These are phyloP conservation scores for Heterodera schachtii DNA, from an alignment of 1,140 invertebrate species.

Conservation along the genomic window DNA sequence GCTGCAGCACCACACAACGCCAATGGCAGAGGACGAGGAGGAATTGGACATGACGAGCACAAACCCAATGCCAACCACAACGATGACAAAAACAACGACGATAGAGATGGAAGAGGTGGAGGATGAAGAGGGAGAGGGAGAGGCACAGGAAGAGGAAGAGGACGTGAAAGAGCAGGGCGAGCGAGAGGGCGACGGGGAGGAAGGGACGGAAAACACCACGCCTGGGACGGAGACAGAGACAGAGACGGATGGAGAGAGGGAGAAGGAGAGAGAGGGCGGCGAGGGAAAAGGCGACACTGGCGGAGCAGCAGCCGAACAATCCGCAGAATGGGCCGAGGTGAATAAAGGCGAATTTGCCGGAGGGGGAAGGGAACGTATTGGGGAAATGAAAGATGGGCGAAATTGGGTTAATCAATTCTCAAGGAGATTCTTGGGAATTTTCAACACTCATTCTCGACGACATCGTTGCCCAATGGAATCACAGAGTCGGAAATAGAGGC, in stretches of 20 bases:
- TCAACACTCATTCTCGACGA: not conserved
- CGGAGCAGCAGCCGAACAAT: not conserved
- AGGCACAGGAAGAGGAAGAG: constrained; percentile 12
- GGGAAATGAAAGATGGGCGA: too few relatives aligned
- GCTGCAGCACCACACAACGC: not conserved
- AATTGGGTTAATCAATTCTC: too few relatives aligned
- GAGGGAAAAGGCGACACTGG: not conserved
- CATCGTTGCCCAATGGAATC: not conserved
- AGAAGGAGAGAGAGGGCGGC: not conserved
- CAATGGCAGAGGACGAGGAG: constrained; percentile 1
- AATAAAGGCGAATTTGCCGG: too few relatives aligned
- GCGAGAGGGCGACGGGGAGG: constrained; percentile 6
- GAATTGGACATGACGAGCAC: constrained; percentile 2
- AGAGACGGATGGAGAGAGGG: not conserved
- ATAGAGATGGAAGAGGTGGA: constrained; percentile 1
- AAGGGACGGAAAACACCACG: not conserved
- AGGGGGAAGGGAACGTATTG: too few relatives aligned
- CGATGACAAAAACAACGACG: not conserved
- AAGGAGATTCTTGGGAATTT: not conserved
- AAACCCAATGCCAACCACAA: constrained; percentile 12
- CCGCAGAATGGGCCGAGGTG: not conserved
- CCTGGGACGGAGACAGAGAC: not conserved
- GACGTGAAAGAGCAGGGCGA: not conserved
- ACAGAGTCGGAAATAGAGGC: not conserved
- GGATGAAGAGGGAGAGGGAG: not conserved